phyloP scores from a whole-genome alignment of 2,888 invertebrate species.

The Eristalinus sepulchralis region DNA sequence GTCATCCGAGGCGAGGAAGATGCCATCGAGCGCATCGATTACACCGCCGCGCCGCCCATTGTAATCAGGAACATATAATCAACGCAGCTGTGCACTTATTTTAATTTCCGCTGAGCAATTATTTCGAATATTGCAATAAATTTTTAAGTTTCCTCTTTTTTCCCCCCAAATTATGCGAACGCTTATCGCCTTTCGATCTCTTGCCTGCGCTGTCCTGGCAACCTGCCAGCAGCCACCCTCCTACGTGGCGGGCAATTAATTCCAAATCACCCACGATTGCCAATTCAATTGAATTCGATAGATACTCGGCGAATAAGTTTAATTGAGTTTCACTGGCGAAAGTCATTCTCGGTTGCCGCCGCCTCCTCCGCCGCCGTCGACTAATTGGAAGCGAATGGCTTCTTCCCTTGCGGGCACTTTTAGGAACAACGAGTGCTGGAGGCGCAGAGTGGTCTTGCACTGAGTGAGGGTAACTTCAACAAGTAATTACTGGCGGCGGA shows the following conservation, averaged over 20 bases:
- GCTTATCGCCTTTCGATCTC: background rate
- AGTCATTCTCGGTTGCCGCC: background rate
- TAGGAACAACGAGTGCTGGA: no score
- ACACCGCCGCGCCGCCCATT: background rate
- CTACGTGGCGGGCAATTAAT: background rate
- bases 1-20: background rate
- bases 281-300: constrained; percentile 8
- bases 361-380: background rate
- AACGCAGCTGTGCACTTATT: background rate
- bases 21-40: background rate
- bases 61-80: background rate
- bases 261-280: constrained; percentile 1
- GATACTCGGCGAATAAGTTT: constrained; percentile 1
- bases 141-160: background rate
- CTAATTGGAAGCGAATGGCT: background rate
- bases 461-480: background rate
- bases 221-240: background rate
- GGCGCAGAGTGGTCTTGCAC: background rate
- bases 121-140: background rate
- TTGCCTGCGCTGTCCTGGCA: background rate
- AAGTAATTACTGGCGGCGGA: background rate
- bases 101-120: background rate
- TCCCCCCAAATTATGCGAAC: background rate
- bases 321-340: background rate
- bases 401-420: background rate